Evolutionary conservation across 2,113 vertebrate species (phyloP), one percentile per base, ranked within the genome.

Genomic region (Tetrax tetrax): DNA sequence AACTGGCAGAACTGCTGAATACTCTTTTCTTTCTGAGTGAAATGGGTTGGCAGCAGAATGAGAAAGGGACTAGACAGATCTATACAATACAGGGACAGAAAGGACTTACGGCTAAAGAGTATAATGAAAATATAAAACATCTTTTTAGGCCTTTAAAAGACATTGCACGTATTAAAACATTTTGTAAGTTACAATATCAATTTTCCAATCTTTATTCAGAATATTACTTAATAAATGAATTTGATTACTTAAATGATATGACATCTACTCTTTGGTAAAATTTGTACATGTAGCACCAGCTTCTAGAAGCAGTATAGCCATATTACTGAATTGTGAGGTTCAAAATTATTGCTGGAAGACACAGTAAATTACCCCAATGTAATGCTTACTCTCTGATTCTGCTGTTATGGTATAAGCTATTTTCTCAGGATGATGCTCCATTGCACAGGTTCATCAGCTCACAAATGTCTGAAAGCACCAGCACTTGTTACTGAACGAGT

Each of bases 1-100:
- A 93, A 25, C 7, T n/a, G 70, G 23, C 38, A 86, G 78, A 93
- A 94, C 33, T 92, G 51, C 75, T 86, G 85, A 92, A 92, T 90
- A 37, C 20, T 89, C 18, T 29, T 8, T 82, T 74, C 48, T 68
- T 87, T 75, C 38, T 75, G 35, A 78, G 31, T 20, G 71, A 56
- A 93, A 37, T 33, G 15, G 15, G 21, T 75, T 82, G 56, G 31
- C 33, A 82, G 23, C 10, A 38, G 31, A 74, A 82, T 56, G 28
- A 82, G 33, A 87, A 91, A 79, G 19, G 7, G 17, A 47, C 37
- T 74, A 75, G 47, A 77, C 19, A 6, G 25, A 51, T 82, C 38
- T 85, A 7, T 54, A 50, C 10, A 87, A 24, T 38, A 28, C 16
- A 69, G 41, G 20, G 8, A 68, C 16, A 71, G 27, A 90, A 78